These are phyloP conservation scores for Tubiluchus corallicola DNA, from an alignment of 2,888 invertebrate species.

Conservation along the genomic window DNA sequence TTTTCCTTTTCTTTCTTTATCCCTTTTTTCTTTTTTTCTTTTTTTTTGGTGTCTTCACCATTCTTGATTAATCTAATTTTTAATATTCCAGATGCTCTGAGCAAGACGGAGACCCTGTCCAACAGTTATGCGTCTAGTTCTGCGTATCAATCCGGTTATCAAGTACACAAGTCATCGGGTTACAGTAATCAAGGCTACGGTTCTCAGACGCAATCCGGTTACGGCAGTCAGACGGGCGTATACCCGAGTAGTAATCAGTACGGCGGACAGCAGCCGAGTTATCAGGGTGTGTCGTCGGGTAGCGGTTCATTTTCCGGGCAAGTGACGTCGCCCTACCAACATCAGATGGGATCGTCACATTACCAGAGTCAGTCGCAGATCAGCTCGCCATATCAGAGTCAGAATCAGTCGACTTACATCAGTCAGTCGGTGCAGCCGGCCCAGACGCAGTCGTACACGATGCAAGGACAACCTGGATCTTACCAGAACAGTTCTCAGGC, in stretches of 20 bases:
- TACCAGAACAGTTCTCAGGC: background rate
- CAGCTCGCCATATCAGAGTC: background rate
- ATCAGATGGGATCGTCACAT: background rate
- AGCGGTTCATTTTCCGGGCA: too few relatives aligned
- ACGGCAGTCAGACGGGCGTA: background rate
- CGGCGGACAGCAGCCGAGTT: too few relatives aligned
- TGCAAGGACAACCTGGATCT: background rate
- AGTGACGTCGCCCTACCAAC: conserved; percentile 1
- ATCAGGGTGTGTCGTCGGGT: too few relatives aligned
- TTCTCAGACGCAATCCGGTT: background rate
- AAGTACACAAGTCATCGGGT: background rate
- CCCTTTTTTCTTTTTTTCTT: too few relatives aligned
- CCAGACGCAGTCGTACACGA: background rate
- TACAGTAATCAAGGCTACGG: background rate
- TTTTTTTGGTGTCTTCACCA: too few relatives aligned
- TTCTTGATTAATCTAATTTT: too few relatives aligned
- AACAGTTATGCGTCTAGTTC: background rate
- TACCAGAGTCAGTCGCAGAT: background rate
- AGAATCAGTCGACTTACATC: background rate
- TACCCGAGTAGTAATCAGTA: too few relatives aligned
- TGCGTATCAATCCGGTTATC: background rate
- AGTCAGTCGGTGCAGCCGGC: background rate
- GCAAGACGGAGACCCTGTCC: background rate
- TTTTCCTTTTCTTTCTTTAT: too few relatives aligned
- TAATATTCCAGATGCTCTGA: too few relatives aligned